phyloP scores from a whole-genome alignment of 2,888 invertebrate species.

The Alentia gelatinosa region DNA sequence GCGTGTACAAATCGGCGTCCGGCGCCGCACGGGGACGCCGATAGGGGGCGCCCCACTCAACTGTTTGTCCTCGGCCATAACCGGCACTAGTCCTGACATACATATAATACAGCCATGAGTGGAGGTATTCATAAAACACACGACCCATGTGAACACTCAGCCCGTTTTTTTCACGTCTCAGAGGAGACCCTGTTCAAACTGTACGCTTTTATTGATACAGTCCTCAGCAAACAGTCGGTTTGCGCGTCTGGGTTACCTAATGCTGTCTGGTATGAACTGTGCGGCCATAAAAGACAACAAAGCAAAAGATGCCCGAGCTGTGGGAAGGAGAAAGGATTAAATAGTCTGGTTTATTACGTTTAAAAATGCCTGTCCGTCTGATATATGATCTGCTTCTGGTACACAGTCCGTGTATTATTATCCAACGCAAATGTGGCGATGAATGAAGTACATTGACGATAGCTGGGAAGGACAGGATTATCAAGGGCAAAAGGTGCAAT shows the following conservation, averaged over 20 bases:
- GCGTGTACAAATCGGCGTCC: not conserved
- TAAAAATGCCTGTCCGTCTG: not conserved
- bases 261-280: slow-evolving; percentile 32
- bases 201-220: slow-evolving; percentile 44
- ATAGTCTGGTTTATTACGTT: not conserved
- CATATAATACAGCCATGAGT: slow-evolving; percentile 32
- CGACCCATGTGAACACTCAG: not conserved
- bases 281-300: not conserved
- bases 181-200: slow-evolving; percentile 32
- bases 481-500: not conserved
- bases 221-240: not conserved
- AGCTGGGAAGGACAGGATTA: not conserved
- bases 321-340: not conserved
- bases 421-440: not conserved
- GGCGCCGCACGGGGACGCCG: not conserved
- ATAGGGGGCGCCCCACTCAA: not conserved
- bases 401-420: not conserved
- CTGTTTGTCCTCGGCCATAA: slow-evolving; percentile 38
- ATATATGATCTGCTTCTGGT: not conserved
- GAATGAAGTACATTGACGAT: not conserved
- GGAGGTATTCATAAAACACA: slow-evolving; percentile 29
- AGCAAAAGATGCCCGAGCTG: not conserved
- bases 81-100: slow-evolving; percentile 10
- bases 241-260: slow-evolving; percentile 37
- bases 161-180: not conserved